Evolutionary conservation across 2,113 vertebrate genomes (phyloP), one percentile per base, ranked within the genome.

Genomic region (Elanus axillaris): DNA sequence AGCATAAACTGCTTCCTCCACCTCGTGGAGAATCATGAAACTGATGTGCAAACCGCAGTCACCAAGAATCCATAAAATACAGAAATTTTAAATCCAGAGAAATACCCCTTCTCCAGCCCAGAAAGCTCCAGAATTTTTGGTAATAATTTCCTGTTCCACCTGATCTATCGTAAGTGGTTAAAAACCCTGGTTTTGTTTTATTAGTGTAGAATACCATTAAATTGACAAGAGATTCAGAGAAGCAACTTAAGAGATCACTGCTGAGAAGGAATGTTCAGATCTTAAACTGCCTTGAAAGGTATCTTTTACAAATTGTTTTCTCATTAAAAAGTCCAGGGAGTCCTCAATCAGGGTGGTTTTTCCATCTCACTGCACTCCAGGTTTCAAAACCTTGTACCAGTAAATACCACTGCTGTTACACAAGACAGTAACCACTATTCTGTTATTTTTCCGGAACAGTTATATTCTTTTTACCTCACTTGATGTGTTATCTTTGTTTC

Each of bases 11-110:
- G 47, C 94, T 96, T 94, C 89, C 96, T 71, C 95, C 95, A 94
- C 95, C 95, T 97, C 47, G 95, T 96, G 95, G 96, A 94, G 93
- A 47, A 36, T 13, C 52, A 1, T 3, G 84, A 91, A 93, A 97
- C 15, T 68, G 80, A 71, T 59, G 68, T 12, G 29, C 52, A 52
- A 76, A 16, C 26, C 2, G 0, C 52, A 40, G 34, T 4, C 36
- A 7, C 8, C 31, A 4, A 18, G 32, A 68, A 26, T 0, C 7
- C 9, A 32, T n/a, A 7, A n/a, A 58, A 20, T 21, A 26, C 19
- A 26, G 12, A 10, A 2, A 38, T 38, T 20, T 84, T 11, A 29
- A 45, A 72, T 3, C 13, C 9, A 7, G 13, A 62, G 16, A 45
- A 52, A 34, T 4, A 55, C 5, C 27, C 18, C 10, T 50, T 79